These are phyloP conservation scores for Vulpes ferrilata DNA, from an alignment of 2,113 vertebrate species.

Conservation along the genomic window DNA sequence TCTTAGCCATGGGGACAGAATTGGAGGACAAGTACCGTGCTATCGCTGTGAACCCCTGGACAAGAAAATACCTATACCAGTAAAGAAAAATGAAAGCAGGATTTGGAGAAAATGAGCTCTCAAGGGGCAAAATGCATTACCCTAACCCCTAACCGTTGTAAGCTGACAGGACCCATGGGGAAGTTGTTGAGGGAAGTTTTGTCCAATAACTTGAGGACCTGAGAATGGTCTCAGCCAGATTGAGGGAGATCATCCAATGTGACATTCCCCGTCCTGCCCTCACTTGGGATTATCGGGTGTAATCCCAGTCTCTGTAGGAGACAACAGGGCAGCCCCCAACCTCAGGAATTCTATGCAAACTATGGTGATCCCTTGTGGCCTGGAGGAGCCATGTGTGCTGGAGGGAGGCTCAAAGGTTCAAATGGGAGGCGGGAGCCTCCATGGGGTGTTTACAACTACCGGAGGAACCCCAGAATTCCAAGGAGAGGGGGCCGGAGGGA, in stretches of 20 bases:
- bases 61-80: neutral
- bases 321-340: too few species aligned
- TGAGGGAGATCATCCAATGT: neutral
- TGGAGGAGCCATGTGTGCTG: too few species aligned
- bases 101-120: neutral
- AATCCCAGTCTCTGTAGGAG: neutral
- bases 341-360: neutral
- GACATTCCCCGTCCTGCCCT: neutral
- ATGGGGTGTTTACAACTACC: neutral
- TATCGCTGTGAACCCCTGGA: neutral
- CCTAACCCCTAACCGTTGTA: neutral
- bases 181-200: neutral
- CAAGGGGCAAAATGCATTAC: neutral
- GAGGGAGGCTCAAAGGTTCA: neutral
- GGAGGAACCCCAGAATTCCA: neutral
- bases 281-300: neutral
- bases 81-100: neutral
- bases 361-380: neutral
- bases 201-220: neutral
- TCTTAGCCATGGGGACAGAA: neutral
- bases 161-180: neutral
- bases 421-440: too few species aligned
- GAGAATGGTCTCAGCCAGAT: neutral
- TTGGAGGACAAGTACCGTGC: neutral
- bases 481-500: neutral